Conservation (phyloP, 2,797 vertebrate species). For the Cynodonichthys magdalenae region DNA sequence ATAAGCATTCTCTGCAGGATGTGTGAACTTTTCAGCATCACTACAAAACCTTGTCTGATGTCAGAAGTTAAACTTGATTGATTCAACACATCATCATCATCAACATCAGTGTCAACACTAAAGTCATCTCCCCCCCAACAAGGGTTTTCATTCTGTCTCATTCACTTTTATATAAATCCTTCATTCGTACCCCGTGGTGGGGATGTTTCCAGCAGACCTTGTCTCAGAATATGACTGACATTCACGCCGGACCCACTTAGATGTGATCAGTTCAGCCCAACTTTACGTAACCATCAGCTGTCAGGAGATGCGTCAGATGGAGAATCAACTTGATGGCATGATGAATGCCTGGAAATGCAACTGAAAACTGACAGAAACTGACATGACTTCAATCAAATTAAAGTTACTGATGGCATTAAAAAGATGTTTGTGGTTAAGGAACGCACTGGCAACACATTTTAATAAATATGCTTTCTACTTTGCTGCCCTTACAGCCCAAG, state of each 20-base stretch:
- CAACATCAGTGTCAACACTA: conserved; percentile 19
- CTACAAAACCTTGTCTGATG: background rate
- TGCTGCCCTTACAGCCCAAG: too few species aligned
- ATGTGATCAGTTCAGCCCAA: conserved; percentile 35
- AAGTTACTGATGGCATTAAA: too few species aligned
- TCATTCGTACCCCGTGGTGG: conserved; percentile 39
- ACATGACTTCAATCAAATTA: background rate
- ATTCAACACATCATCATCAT: conserved; percentile 11
- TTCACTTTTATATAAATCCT: conserved; percentile 30
- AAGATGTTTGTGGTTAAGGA: too few species aligned
- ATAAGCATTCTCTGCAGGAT: conserved; percentile 3
- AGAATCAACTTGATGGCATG: conserved; percentile 46
- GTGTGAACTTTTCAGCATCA: background rate
- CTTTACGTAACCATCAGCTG: conserved; percentile 37
- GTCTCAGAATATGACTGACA: conserved; percentile 61
- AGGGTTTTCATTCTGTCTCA: conserved; percentile 27
- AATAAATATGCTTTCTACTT: too few species aligned
- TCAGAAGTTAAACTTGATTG: background rate
- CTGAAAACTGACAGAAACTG: background rate
- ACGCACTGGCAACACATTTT: too few species aligned
- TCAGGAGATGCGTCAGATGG: conserved; percentile 49
- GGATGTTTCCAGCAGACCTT: conserved; percentile 35
- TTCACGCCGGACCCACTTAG: conserved; percentile 47
- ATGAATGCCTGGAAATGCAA: conserved; percentile 28
- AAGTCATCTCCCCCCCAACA: conserved; percentile 14